phyloP scores from a whole-genome alignment of 1,140 invertebrate species.

The Periplaneta americana region DNA sequence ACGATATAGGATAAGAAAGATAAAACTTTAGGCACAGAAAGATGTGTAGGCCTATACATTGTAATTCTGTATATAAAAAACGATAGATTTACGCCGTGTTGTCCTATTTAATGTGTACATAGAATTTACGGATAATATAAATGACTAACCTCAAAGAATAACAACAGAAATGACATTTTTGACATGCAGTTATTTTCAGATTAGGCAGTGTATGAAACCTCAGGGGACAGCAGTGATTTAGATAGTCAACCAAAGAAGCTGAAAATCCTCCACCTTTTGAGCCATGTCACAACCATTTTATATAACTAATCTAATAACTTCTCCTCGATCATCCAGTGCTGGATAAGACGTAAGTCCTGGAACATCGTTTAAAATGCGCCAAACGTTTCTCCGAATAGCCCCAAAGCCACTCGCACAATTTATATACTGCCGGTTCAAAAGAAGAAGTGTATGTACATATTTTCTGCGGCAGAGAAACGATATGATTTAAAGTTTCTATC shows the following conservation, averaged over 20 bases:
- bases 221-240: background rate
- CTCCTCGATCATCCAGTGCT: background rate
- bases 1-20: too few species aligned
- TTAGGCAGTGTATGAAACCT: background rate
- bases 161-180: too few species aligned
- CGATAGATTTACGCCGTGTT: too few species aligned
- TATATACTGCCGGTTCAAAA: background rate
- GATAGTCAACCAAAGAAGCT: background rate
- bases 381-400: background rate
- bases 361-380: background rate
- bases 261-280: background rate
- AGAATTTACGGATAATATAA: too few species aligned
- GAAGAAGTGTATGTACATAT: background rate
- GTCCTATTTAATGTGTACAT: too few species aligned
- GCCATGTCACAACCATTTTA: background rate
- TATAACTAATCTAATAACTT: background rate
- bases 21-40: too few species aligned
- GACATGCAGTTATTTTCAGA: background rate
- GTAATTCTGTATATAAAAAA: too few species aligned
- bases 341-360: background rate
- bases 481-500: background rate
- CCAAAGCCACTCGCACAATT: background rate
- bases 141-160: too few species aligned
- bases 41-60: too few species aligned
- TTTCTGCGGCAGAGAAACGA: background rate